Evolutionary conservation across 2,113 vertebrate genomes (phyloP).

Genomic region (Dascyllus trimaculatus): DNA sequence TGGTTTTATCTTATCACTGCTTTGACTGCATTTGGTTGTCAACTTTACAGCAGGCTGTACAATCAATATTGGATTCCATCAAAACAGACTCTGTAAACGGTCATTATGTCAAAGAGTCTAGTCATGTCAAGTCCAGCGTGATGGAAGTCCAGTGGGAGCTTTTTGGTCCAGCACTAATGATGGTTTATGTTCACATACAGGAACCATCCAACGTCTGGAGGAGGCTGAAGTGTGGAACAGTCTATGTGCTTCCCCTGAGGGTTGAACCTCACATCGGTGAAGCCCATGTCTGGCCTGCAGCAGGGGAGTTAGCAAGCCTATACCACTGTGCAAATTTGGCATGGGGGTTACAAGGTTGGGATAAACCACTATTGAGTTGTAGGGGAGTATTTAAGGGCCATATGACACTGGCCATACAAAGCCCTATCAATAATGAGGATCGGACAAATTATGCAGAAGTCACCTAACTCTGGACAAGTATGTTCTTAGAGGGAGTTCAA

Average conservation of each 20-base stretch:
- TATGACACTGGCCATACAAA: slow-evolving; percentile 21
- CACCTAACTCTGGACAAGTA: slow-evolving; percentile 8
- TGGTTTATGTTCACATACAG: slow-evolving; percentile 35
- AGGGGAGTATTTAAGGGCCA: slow-evolving; percentile 3
- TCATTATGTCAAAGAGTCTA: slow-evolving; percentile 37
- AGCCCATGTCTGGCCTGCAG: slow-evolving; percentile 56
- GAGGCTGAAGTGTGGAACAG: slow-evolving; percentile 38
- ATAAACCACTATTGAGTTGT: slow-evolving; percentile 17
- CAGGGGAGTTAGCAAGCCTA: slow-evolving; percentile 48
- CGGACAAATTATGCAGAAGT: slow-evolving; percentile 24
- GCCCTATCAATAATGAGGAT: slow-evolving; percentile 16
- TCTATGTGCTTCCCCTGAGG: slow-evolving; percentile 62
- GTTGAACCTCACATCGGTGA: slow-evolving; percentile 43
- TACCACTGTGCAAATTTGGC: slow-evolving; percentile 57
- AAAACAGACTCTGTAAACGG: slow-evolving; percentile 39
- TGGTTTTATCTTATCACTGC: slow-evolving; percentile 13
- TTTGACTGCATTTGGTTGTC: slow-evolving; percentile 30
- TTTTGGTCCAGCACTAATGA: slow-evolving; percentile 65
- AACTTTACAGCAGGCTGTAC: slow-evolving; percentile 30
- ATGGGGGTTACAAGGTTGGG: slow-evolving; percentile 1
- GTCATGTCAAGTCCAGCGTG: slow-evolving; percentile 53
- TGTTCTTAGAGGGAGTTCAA: slow-evolving; percentile 6
- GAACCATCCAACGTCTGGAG: slow-evolving; percentile 41
- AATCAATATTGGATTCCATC: slow-evolving; percentile 22
- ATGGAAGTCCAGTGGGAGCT: slow-evolving; percentile 51